Base-by-base conservation (phyloP, 1,140 invertebrate genomes). In the Drosophila ohnishii region DNA sequence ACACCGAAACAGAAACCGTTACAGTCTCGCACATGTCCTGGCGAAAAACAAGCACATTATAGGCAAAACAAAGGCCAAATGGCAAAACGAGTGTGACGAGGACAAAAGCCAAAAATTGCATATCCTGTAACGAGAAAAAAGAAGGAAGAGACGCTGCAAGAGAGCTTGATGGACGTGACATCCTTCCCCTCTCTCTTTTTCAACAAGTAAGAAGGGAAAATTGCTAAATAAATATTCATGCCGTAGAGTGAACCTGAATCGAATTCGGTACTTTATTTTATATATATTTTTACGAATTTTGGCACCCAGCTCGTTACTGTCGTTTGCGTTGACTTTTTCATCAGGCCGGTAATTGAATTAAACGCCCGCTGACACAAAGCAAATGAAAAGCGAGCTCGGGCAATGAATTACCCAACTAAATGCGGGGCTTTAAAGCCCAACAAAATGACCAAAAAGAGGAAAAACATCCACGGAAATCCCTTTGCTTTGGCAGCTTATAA, bases 291-390 rank as follows among this genome's bases (percentile, higher is more conserved):
- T 39, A 30, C 19, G 10, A 19, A 30, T 30, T 69, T 58, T 13
- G 2, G 4, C 10, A 30, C 11, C 32, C 56, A 25, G 1, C n/a
- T 53, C 51, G 25, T 51, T 70, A 5, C 55, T 11, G 53, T 48
- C 61, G 40, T 67, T 67, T 65, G 62, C 42, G 30, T 61, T 66
- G 60, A 66, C 19, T 70, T 53, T 59, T 75, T 45, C 48, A 34
- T 47, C 51, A 45, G 34, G n/a, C 19, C 59, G 75, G 70, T 87
- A 87, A 87, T 88, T 88, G 55, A 87, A 87, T 87, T 71, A 80
- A 80, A 48, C 51, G 50, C 58, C 73, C 39, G 60, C 62, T 56
- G 40, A 71, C 65, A 64, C 28, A 57, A 37, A 14, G 47, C 56
- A 19, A 65, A 44, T 35, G 47, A 44, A 56, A 64, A 56, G 44